phyloP scores from a whole-genome alignment of 2,113 vertebrate species.

The Carassius gibelio region DNA sequence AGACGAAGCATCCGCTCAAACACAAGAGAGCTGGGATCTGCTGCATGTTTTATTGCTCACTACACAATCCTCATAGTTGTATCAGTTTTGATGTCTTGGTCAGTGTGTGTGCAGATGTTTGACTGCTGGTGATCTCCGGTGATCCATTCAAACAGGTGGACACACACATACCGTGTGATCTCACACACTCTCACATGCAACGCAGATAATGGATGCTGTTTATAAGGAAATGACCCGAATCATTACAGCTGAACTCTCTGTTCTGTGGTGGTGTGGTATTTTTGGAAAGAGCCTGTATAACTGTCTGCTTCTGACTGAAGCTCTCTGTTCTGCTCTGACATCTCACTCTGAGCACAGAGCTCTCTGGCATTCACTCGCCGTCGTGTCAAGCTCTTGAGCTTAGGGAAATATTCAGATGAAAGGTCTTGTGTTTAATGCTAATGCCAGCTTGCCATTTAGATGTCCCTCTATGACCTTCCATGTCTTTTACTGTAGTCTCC shows the following conservation, averaged over 20 bases:
- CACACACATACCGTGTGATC: neutral
- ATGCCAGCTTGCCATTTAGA: neutral
- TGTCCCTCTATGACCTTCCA: neutral
- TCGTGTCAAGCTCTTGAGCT: neutral
- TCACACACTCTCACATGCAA: neutral
- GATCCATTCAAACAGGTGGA: conserved; percentile 4
- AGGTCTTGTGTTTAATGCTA: neutral
- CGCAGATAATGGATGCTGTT: neutral
- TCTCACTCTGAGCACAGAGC: neutral
- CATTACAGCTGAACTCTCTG: neutral
- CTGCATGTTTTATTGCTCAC: neutral
- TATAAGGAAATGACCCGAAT: neutral
- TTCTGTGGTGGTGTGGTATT: neutral
- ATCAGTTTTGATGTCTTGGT: neutral
- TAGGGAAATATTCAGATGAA: conserved; percentile 12
- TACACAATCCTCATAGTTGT: neutral
- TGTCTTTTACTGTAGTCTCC: neutral
- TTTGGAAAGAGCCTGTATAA: neutral
- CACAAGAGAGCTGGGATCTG: neutral
- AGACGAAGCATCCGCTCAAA: neutral
- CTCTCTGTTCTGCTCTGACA: neutral
- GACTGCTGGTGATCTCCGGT: neutral
- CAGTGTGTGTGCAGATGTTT: neutral
- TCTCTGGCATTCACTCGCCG: conserved; percentile 12
- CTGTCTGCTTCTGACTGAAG: neutral